Evolutionary conservation across 1,140 invertebrate genomes (phyloP), one percentile per base, ranked within the genome.

Genomic region (Ditylenchus dipsaci): DNA sequence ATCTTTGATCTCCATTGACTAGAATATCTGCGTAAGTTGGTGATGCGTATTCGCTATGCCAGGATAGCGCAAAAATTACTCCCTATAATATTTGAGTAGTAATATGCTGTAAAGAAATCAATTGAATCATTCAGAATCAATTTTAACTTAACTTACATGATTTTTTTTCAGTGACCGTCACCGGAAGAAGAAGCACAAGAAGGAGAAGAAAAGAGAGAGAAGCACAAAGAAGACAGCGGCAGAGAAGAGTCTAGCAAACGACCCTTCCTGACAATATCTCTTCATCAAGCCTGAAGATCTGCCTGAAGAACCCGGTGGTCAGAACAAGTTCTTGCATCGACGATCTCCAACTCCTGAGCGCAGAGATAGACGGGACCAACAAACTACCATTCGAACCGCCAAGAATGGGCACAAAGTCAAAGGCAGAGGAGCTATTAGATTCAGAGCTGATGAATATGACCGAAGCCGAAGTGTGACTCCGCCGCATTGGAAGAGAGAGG

Each of bases 401-500:
- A n/a, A 13, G 7, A 56, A 63, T 23, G 63, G 63, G n/a, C 29
- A 60, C 8, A 65, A 61, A 42, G 45, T 71, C 9, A 71, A 71
- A 58, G 69, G 69, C 23, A 70, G 69, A 29, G 69, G 69, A 15
- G 21, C 61, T 13, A 27, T 73, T 21, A 73, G 72, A 27, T 74
- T 49, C 42, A 61, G 63, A 23, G 45, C 72, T 8, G 45, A 33
- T 3, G 70, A 64, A 27, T 43, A 27, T n/a, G 43, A 33, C 47
- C 64, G 71, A 17, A 49, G 42, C 8, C 45, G 72, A 26, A 73
- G 71, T 42, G 71, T 26, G 8, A 73, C 71, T 17, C 71, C 71
- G 8, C 71, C 71, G 42, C 71, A 73, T 27, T 75, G 71, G 63
- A 63, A 67, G 1, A 73, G 71, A 19, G 71, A 73, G 56, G 71